Evolutionary conservation across 2,797 vertebrate species (phyloP).

Genomic region (Mycteria americana): DNA sequence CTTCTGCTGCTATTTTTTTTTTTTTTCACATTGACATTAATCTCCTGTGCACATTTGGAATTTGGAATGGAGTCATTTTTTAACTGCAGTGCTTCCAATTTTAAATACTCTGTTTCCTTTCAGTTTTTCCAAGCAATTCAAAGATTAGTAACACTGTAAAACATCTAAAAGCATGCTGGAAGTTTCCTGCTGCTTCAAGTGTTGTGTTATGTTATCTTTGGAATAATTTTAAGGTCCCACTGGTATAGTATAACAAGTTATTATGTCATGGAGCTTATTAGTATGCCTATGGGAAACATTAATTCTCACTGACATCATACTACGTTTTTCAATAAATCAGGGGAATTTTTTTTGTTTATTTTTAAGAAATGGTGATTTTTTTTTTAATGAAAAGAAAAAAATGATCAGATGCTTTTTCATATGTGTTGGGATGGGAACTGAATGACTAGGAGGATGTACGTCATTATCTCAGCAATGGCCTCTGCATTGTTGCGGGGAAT

Average conservation of each 20-base stretch:
- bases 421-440: neutral
- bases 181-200: constrained; percentile 85
- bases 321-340: constrained; percentile 73
- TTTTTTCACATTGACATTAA: constrained; percentile 57
- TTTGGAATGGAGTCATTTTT: constrained; percentile 75
- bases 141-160: constrained; percentile 88
- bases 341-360: constrained; percentile 36
- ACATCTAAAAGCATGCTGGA: constrained; percentile 85
- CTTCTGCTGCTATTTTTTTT: constrained; percentile 11
- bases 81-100: constrained; percentile 69
- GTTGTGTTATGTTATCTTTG: constrained; percentile 91
- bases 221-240: constrained; percentile 82
- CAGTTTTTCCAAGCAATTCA: constrained; percentile 78
- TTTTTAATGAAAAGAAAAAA: constrained; percentile 23
- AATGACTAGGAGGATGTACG: neutral
- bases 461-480: neutral
- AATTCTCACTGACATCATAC: constrained; percentile 78
- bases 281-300: constrained; percentile 78
- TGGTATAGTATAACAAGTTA: constrained; percentile 80
- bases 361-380: constrained; percentile 28
- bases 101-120: constrained; percentile 76
- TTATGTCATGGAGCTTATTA: constrained; percentile 85
- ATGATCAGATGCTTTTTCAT: constrained; percentile 44
- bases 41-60: constrained; percentile 73
- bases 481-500: constrained; percentile 4